Conservation (phyloP, 2,888 invertebrate species). For the Epsilonema sp. region DNA sequence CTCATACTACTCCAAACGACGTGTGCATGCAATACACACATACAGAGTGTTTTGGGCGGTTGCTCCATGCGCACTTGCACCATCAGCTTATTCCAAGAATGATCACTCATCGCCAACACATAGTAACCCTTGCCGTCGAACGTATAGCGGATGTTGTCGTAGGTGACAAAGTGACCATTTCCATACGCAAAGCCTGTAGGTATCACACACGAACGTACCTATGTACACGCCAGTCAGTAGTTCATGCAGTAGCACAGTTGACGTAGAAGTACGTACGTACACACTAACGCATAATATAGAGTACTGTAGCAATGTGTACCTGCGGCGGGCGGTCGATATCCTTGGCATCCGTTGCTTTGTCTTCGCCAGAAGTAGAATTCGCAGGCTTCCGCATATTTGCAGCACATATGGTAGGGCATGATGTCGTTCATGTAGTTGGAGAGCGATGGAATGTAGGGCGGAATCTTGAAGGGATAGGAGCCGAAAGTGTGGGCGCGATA, state of each 20-base stretch:
- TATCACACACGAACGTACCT: too few relatives aligned
- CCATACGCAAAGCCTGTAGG: conserved; percentile 5
- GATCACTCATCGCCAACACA: conserved; percentile 41
- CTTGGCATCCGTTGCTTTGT: conserved; percentile 81
- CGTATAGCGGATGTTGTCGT: conserved; percentile 65
- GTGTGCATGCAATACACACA: too few relatives aligned
- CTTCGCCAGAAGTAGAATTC: conserved; percentile 75
- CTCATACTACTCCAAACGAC: too few relatives aligned
- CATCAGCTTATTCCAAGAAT: conserved; percentile 6
- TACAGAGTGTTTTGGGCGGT: conserved; percentile 9
- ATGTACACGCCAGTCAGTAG: too few relatives aligned
- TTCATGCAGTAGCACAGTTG: too few relatives aligned
- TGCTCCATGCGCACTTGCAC: conserved; percentile 11
- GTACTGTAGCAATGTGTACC: too few relatives aligned
- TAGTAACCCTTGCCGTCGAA: conserved; percentile 85
- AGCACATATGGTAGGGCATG: conserved; percentile 76
- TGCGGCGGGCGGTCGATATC: conserved; percentile 73
- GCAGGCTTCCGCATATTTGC: conserved; percentile 76
- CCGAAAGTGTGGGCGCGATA: conserved; percentile 38
- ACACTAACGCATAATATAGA: too few relatives aligned
- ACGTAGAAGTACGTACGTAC: too few relatives aligned
- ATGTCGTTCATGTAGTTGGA: conserved; percentile 91
- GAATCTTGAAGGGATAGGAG: conserved; percentile 13
- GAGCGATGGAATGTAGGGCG: conserved; percentile 50
- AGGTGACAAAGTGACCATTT: conserved; percentile 74